Evolutionary conservation across 2,888 invertebrate species (phyloP).

Genomic region (Hypselothyrea guttata): DNA sequence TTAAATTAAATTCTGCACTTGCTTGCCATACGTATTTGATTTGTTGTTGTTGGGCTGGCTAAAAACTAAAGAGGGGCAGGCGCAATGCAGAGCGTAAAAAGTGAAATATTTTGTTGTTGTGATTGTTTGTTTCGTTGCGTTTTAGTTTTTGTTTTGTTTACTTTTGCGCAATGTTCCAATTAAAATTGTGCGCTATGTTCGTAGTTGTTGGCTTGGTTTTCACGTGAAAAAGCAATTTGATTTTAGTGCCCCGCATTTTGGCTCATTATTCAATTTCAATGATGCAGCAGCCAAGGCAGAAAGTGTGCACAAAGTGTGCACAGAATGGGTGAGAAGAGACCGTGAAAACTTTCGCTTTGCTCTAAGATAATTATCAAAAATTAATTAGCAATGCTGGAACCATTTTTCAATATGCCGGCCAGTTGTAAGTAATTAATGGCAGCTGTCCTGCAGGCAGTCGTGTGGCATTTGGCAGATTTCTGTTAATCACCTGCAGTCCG

Average conservation of each 20-base stretch:
- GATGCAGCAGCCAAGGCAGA: slow-evolving; percentile 15
- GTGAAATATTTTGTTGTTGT: slow-evolving; percentile 23
- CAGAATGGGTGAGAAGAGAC: not conserved
- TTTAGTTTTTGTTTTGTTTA: slow-evolving; percentile 36
- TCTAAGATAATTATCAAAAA: slow-evolving; percentile 60
- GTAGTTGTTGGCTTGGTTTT: slow-evolving; percentile 5
- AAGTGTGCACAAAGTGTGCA: not conserved
- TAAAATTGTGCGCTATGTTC: slow-evolving; percentile 45
- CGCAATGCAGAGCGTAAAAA: slow-evolving; percentile 8
- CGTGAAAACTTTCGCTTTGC: slow-evolving; percentile 26
- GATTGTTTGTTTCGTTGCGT: slow-evolving; percentile 32
- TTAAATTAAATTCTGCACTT: slow-evolving; percentile 5
- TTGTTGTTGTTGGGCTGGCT: slow-evolving; percentile 27
- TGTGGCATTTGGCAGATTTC: slow-evolving; percentile 49
- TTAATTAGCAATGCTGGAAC: slow-evolving; percentile 55
- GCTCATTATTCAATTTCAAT: slow-evolving; percentile 49
- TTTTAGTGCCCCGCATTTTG: slow-evolving; percentile 26
- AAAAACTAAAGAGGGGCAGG: slow-evolving; percentile 12
- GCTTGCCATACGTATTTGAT: slow-evolving; percentile 38
- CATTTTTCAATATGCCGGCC: slow-evolving; percentile 50
- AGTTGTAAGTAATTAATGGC: slow-evolving; percentile 54
- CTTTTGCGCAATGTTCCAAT: slow-evolving; percentile 70
- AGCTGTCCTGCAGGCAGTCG: slow-evolving; percentile 23
- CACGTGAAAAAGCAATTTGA: slow-evolving; percentile 40
- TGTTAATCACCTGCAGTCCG: slow-evolving; percentile 60